Percentiles rank a stretch among this genome's conserved stretches.
These are phyloP conservation scores for Acyrthosiphon pisum DNA, from an alignment of 1,140 invertebrate genomes.

Conservation along the genomic window DNA sequence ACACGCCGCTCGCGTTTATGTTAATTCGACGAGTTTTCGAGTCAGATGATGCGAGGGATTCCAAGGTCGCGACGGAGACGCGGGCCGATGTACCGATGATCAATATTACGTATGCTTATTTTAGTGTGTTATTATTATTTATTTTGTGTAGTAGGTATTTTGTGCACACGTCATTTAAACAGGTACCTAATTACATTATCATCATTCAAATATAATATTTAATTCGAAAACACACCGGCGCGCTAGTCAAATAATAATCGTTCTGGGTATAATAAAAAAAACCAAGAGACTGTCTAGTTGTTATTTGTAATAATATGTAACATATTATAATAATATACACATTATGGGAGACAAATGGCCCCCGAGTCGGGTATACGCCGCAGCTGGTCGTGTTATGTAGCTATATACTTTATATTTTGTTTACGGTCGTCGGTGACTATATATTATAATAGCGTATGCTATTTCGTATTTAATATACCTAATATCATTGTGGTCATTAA, in stretches of 20 bases:
- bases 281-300: background rate
- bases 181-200: background rate
- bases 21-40: slow-evolving; percentile 20
- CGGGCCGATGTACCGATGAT: background rate
- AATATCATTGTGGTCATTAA: background rate
- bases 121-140: no score
- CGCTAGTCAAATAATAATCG: background rate
- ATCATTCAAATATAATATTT: background rate
- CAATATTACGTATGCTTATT: background rate
- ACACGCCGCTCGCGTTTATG: background rate
- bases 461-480: slow-evolving; percentile 21
- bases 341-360: background rate
- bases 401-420: background rate
- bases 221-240: background rate
- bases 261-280: background rate
- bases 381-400: background rate
- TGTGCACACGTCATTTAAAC: background rate
- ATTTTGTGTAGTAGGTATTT: background rate
- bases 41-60: slow-evolving; percentile 8
- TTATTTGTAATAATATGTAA: background rate
- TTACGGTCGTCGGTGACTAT: background rate
- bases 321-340: background rate
- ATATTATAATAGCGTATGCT: background rate
- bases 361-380: background rate
- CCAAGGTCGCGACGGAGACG: background rate